A percentile compares a stretch with the other conserved stretches of the same genome.
Evolutionary conservation across 2,888 invertebrate genomes (phyloP).

Genomic region (Molorchus minor): DNA sequence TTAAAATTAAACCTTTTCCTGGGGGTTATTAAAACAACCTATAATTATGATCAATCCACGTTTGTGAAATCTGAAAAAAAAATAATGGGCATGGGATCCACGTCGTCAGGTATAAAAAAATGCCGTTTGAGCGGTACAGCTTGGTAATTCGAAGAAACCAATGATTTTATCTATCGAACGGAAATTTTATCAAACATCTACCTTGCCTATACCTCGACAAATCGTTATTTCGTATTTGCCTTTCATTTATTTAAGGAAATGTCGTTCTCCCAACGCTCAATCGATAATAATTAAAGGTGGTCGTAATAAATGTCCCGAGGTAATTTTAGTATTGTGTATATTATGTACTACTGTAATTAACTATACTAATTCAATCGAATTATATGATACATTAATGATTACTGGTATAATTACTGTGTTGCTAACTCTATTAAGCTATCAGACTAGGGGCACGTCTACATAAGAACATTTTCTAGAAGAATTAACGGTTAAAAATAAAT

Average conservation of each 20-base stretch:
- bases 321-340: no score
- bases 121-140: constrained; percentile 4
- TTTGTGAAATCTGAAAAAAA: constrained; percentile 21
- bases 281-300: not conserved
- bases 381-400: no score
- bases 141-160: constrained; percentile 10
- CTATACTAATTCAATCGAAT: no score
- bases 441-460: no score
- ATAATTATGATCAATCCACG: constrained; percentile 15
- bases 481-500: no score
- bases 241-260: not conserved
- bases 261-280: not conserved
- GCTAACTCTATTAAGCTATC: no score
- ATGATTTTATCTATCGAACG: constrained; percentile 22
- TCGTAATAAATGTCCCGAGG: not conserved
- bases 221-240: not conserved
- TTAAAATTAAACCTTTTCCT: not conserved
- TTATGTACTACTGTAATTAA: no score
- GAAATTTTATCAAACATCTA: constrained; percentile 14
- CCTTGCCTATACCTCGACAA: constrained; percentile 2
- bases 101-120: constrained; percentile 25
- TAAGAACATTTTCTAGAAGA: no score
- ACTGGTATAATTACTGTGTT: no score
- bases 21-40: constrained; percentile 19
- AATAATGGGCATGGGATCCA: constrained; percentile 35